Conservation (phyloP, 2,797 vertebrate species). For the Oceanodroma leucorhoa region DNA sequence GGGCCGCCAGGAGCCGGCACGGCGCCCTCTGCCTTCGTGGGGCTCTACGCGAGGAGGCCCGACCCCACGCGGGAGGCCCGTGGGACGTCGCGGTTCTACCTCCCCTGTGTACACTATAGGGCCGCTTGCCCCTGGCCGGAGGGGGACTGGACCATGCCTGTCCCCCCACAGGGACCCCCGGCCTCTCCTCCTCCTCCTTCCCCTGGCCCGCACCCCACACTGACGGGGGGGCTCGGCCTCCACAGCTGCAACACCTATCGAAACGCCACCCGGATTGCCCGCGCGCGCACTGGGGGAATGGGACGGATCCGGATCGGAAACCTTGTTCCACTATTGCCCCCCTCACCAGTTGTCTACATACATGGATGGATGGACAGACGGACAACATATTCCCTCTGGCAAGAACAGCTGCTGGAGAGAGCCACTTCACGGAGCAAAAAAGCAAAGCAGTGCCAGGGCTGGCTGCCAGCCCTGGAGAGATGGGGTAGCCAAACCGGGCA, state of each 20-base stretch:
- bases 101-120: too few species aligned
- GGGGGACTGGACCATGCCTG: too few species aligned
- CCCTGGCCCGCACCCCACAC: background rate
- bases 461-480: background rate
- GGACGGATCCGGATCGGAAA: too few species aligned
- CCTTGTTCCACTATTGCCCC: fast-evolving
- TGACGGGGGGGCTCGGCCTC: background rate
- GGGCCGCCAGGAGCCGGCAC: too few species aligned
- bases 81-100: background rate
- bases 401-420: background rate
- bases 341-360: fast-evolving
- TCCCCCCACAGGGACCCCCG: too few species aligned
- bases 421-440: background rate
- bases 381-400: background rate
- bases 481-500: background rate
- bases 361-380: fast-evolving
- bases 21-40: background rate
- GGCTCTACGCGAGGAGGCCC: background rate
- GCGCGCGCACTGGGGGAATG: fast-evolving
- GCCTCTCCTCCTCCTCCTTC: background rate
- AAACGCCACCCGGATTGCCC: fast-evolving
- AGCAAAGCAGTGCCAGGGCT: background rate
- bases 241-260: background rate
- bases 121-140: too few species aligned
- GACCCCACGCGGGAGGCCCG: too few species aligned